phyloP scores from a whole-genome alignment of 2,888 invertebrate species.

The Drosophila anomalipes region DNA sequence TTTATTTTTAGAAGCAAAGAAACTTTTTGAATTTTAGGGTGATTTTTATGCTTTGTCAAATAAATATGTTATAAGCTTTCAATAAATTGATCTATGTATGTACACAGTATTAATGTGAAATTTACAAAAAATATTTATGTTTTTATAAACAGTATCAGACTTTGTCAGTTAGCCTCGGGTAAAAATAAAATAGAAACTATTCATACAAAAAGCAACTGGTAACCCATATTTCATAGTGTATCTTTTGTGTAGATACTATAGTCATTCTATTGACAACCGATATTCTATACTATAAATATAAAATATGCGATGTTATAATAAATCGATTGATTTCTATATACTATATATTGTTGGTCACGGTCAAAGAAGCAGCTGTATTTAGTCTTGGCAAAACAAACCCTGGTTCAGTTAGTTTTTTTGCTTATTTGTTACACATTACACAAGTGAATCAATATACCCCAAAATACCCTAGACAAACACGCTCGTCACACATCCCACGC shows the following conservation, averaged over 20 bases:
- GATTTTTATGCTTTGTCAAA: neutral
- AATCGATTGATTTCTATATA: neutral
- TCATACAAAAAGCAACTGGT: neutral
- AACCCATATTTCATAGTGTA: neutral
- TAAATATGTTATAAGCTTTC: neutral
- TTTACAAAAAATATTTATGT: neutral
- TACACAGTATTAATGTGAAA: neutral
- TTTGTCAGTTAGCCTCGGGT: neutral
- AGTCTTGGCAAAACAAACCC: neutral
- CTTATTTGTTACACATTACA: neutral
- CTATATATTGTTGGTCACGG: neutral
- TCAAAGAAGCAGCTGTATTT: neutral
- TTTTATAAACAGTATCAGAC: neutral
- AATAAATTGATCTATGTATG: neutral
- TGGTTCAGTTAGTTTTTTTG: neutral
- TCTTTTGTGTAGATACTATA: neutral
- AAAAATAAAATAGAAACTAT: neutral
- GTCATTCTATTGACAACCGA: neutral
- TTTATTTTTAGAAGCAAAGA: neutral
- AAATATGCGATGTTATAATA: neutral
- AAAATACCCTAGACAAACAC: neutral
- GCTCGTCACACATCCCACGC: constrained; percentile 30
- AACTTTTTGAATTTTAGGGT: neutral
- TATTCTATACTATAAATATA: neutral
- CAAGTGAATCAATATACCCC: neutral